Evolutionary conservation across 1,140 invertebrate species (phyloP).

Genomic region (Pteromalus puparum): DNA sequence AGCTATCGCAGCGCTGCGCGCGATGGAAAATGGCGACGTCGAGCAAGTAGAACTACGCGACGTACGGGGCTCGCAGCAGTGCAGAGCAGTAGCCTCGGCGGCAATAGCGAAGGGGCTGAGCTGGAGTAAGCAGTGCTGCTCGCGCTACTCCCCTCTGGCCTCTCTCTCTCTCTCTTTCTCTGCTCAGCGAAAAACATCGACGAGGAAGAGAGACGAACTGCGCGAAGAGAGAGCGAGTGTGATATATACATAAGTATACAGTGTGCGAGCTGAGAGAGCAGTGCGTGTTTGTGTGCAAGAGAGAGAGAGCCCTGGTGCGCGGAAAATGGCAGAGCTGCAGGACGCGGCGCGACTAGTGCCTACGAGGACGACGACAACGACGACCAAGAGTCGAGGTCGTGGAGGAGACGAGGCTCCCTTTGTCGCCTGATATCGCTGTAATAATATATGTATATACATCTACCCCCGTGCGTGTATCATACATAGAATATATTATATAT

Average conservation of each 20-base stretch:
- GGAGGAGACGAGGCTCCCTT: not conserved
- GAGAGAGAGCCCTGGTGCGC: slow-evolving; percentile 16
- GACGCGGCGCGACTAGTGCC: slow-evolving; percentile 22
- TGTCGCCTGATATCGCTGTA: not conserved
- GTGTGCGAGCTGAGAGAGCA: not conserved
- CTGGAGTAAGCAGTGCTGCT: not conserved
- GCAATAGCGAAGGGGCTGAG: slow-evolving; percentile 16
- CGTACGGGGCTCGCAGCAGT: slow-evolving; percentile 24
- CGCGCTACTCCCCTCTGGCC: not conserved
- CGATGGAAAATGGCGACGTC: slow-evolving; percentile 29
- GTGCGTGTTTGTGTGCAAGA: not conserved
- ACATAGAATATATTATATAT: not conserved
- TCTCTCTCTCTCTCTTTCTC: not conserved
- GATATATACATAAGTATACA: not conserved
- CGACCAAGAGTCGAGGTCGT: not conserved
- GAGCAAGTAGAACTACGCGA: not conserved
- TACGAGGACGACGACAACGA: not conserved
- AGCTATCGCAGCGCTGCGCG: not conserved
- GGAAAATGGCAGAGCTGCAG: slow-evolving; percentile 42
- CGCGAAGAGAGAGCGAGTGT: not conserved
- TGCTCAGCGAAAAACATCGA: not conserved
- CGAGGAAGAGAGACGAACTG: not conserved
- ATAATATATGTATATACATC: not conserved
- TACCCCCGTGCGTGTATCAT: not conserved
- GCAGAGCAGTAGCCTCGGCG: not conserved